Percentiles rank a stretch among this genome's conserved stretches.
These are phyloP conservation scores for Heliconius congener DNA, from an alignment of 1,140 invertebrate genomes.

Conservation along the genomic window DNA sequence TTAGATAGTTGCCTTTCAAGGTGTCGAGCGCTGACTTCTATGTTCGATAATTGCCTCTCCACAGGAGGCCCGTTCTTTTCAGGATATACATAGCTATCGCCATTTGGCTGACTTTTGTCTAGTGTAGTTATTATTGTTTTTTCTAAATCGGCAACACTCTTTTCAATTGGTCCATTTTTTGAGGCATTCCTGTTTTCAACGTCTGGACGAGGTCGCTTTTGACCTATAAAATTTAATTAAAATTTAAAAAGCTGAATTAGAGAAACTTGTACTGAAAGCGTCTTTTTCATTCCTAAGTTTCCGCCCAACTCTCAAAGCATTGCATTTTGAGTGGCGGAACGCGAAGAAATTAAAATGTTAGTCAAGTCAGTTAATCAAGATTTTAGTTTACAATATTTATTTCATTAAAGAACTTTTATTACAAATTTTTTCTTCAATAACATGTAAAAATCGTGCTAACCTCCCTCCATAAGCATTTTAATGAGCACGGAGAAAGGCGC, in stretches of 20 bases:
- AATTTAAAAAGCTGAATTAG: not conserved
- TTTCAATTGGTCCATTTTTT: conserved; percentile 13
- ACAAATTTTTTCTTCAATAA: too few species aligned
- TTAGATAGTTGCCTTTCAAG: not conserved
- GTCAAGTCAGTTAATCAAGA: too few species aligned
- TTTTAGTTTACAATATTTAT: too few species aligned
- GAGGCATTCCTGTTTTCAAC: conserved; percentile 8
- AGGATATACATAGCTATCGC: not conserved
- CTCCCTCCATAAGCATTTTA: conserved; percentile 48
- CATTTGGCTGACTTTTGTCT: conserved; percentile 13
- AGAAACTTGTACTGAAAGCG: too few species aligned
- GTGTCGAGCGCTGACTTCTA: not conserved
- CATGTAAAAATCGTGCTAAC: conserved; percentile 31
- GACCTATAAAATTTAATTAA: conserved; percentile 19
- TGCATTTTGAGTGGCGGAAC: too few species aligned
- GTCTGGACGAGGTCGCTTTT: conserved; percentile 8
- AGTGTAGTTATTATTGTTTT: conserved; percentile 3
- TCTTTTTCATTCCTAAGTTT: too few species aligned
- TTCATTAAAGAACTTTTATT: too few species aligned
- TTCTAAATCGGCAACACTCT: conserved; percentile 10
- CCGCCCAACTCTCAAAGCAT: too few species aligned
- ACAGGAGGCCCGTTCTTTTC: not conserved
- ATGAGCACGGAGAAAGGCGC: conserved; percentile 50
- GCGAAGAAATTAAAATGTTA: too few species aligned
- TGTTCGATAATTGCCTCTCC: not conserved